Conservation (phyloP, 2,797 vertebrate species). For the Hemitrygon akajei region DNA sequence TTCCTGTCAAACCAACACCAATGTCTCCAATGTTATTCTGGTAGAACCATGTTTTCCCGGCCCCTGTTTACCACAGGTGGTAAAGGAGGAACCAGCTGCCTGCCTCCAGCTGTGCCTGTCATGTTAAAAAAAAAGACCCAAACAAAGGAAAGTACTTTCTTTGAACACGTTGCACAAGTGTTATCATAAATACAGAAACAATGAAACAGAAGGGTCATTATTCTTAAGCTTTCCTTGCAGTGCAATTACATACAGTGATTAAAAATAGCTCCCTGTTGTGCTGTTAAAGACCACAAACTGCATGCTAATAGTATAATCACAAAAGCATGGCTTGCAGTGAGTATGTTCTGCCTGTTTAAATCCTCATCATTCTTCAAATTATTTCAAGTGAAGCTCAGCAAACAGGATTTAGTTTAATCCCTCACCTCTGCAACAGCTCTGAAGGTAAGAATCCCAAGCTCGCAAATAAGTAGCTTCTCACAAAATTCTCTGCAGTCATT, state of each 20-base stretch:
- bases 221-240: not conserved
- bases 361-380: not conserved
- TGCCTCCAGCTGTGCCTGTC: not conserved
- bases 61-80: not conserved
- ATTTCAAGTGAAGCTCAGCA: not conserved
- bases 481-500: not conserved
- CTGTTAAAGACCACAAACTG: not conserved
- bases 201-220: slow-evolving; percentile 4
- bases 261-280: slow-evolving; percentile 24
- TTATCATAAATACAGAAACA: slow-evolving; percentile 2
- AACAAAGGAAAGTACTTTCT: slow-evolving; percentile 5
- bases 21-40: not conserved
- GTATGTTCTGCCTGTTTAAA: not conserved
- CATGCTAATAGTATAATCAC: not conserved
- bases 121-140: not conserved
- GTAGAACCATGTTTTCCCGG: not conserved
- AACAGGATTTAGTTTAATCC: not conserved
- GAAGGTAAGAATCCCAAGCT: not conserved
- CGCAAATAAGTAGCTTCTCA: not conserved
- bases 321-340: slow-evolving; percentile 8
- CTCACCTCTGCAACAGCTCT: not conserved
- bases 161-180: not conserved
- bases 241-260: not conserved
- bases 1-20: not conserved
- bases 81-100: not conserved